Evolutionary conservation across 1,140 invertebrate genomes (phyloP).

Genomic region (Zaprionus ornatus): DNA sequence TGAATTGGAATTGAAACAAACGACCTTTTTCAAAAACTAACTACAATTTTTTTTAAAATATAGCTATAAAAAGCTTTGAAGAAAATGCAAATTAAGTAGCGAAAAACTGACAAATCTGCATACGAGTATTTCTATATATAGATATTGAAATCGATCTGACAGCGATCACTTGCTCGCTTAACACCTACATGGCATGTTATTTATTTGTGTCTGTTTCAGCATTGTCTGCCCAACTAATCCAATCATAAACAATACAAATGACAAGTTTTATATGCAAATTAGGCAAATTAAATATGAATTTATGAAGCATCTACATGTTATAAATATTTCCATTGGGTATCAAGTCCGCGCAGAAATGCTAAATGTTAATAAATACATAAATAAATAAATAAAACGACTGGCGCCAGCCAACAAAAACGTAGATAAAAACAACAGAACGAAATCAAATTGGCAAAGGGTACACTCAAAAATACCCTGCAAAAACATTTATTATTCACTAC

Average conservation of each 20-base stretch:
- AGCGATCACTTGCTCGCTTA: not conserved
- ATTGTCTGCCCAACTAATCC: conserved; percentile 22
- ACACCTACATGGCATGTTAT: not conserved
- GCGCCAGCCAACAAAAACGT: conserved; percentile 45
- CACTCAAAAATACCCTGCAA: not conserved
- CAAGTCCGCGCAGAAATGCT: conserved; percentile 51
- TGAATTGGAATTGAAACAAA: no score
- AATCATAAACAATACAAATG: conserved; percentile 27
- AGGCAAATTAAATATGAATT: conserved; percentile 43
- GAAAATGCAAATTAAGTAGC: not conserved
- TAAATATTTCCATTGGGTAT: conserved; percentile 20
- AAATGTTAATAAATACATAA: conserved; percentile 58
- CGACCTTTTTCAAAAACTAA: no score
- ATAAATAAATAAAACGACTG: conserved; percentile 46
- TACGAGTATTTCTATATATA: not conserved
- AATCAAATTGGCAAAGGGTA: not conserved
- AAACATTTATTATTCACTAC: not conserved
- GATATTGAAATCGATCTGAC: not conserved
- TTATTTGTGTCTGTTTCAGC: not conserved
- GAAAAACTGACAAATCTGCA: not conserved
- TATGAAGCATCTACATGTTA: conserved; percentile 44
- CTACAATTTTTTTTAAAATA: no score
- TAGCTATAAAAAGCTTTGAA: not conserved
- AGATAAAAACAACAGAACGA: conserved; percentile 9
- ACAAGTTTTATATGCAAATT: conserved; percentile 42